Base-by-base conservation (phyloP, 2,797 vertebrate genomes). In the Geotrypetes seraphini region DNA sequence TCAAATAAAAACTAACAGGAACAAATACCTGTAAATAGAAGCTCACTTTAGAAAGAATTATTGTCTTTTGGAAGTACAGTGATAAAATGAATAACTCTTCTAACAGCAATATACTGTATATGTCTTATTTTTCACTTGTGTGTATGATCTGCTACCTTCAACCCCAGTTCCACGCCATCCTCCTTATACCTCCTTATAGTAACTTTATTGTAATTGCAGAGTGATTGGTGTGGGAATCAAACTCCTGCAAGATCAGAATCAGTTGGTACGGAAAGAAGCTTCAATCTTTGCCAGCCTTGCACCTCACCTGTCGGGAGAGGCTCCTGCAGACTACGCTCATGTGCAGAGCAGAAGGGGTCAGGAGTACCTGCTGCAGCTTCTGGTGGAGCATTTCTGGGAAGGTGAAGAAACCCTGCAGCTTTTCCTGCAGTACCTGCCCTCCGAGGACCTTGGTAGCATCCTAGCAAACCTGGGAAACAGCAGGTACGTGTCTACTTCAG, bases 231-330 rank as follows among this genome's bases (percentile, higher is more conserved):
- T 54, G 2, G 82, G 77, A 34, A 54, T 94, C 25, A 53, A 66
- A 56, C 61, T 93, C 43, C 82, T 95, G 32, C 90, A 93, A 68
- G 91, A 95, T 5, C 86, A 90, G 63, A 84, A 73, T 42, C 75
- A 63, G 11, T 58, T 65, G 33, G 88, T 92, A 27, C 79, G 89
- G 50, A 59, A 59, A 0, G 75, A 75, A 55, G 78, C 75, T 0
- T 74, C 88, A 0, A 21, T 53, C 31, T 95, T 92, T 0, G 51
- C 77, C 47, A 86, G 87, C 29, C 26, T 48, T 11, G 32, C 86
- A 33, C 34, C 3, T 30, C 62, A 44, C 6, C 20, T 25, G 10
- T 47, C 24, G 1, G 10, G 5, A 12, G 28, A 43, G 7, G 37
- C 3, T 16, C n/a, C 42, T 13, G 38, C 3, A 29, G 57, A 36